These are phyloP conservation scores for Tenualosa ilisha DNA, from an alignment of 2,797 vertebrate genomes.

Conservation along the genomic window DNA sequence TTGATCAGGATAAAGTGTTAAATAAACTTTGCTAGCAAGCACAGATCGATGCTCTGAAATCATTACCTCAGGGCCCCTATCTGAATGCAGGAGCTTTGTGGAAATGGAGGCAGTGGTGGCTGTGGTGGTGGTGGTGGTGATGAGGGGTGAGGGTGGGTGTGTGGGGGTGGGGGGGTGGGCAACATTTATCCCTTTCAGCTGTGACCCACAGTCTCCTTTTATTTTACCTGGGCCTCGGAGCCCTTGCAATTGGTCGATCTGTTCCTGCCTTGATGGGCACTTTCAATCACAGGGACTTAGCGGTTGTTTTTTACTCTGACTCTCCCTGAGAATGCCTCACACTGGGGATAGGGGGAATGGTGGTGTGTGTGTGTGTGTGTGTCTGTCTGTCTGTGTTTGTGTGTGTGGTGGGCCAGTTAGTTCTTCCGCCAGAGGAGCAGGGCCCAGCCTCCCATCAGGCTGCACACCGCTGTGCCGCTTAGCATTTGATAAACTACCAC, in stretches of 20 bases:
- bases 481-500: not conserved
- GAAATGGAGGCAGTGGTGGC: not conserved
- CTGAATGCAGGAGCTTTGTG: not conserved
- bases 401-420: not conserved
- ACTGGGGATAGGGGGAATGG: not conserved
- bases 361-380: not conserved
- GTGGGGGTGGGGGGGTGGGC: not conserved
- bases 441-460: not conserved
- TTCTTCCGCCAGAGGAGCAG: not conserved
- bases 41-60: not conserved
- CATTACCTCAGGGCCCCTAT: not conserved
- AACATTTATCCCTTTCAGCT: slow-evolving; percentile 4
- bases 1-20: not conserved
- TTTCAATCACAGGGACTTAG: slow-evolving; percentile 3
- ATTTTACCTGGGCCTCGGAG: not conserved
- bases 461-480: not conserved
- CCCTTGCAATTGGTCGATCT: not conserved
- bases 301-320: not conserved
- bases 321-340: not conserved
- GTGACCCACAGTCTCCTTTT: not conserved
- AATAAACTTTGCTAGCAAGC: not conserved
- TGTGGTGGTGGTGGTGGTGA: not conserved
- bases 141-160: not conserved
- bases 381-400: slow-evolving; percentile 1
- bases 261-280: not conserved